phyloP scores from a whole-genome alignment of 2,888 invertebrate genomes.

The Neocrepidodera transversa region DNA sequence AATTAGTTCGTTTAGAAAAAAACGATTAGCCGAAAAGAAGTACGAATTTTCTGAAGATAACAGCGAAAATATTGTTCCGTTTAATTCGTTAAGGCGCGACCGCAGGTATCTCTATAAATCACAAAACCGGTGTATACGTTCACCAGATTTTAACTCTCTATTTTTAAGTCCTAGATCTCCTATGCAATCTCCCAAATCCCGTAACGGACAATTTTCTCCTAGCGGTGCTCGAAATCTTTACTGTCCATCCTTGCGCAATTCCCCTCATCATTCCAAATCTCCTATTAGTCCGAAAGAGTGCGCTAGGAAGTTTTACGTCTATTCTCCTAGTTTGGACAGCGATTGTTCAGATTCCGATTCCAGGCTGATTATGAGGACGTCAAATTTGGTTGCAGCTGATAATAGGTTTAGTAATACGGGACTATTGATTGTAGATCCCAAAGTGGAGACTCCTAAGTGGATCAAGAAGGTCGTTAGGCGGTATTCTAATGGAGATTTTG shows the following conservation, averaged over 20 bases:
- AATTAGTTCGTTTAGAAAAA: constrained; percentile 83
- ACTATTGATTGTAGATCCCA: constrained; percentile 58
- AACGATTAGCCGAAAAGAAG: constrained; percentile 87
- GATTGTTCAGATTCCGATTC: constrained; percentile 60
- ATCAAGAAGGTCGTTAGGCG: constrained; percentile 59
- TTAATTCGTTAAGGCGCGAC: constrained; percentile 66
- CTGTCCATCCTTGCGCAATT: constrained; percentile 55
- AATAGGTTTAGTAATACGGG: constrained; percentile 47
- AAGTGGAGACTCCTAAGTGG: constrained; percentile 57
- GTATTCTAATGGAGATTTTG: constrained; percentile 60
- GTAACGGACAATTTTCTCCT: constrained; percentile 58
- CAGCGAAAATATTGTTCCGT: constrained; percentile 71
- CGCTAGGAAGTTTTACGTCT: constrained; percentile 58
- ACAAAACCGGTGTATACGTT: constrained; percentile 53
- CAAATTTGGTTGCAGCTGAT: constrained; percentile 47
- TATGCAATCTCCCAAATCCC: constrained; percentile 59
- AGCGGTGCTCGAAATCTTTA: constrained; percentile 53
- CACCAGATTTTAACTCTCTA: constrained; percentile 56
- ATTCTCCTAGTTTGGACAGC: constrained; percentile 59
- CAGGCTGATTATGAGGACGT: constrained; percentile 54
- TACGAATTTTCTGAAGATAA: constrained; percentile 88
- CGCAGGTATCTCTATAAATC: constrained; percentile 54
- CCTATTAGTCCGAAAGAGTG: constrained; percentile 57
- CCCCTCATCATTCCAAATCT: constrained; percentile 58
- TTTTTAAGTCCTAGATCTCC: constrained; percentile 59